Evolutionary conservation across 2,888 invertebrate genomes (phyloP), one percentile per base, ranked within the genome.

Genomic region (Glyphotaelius pellucidus): DNA sequence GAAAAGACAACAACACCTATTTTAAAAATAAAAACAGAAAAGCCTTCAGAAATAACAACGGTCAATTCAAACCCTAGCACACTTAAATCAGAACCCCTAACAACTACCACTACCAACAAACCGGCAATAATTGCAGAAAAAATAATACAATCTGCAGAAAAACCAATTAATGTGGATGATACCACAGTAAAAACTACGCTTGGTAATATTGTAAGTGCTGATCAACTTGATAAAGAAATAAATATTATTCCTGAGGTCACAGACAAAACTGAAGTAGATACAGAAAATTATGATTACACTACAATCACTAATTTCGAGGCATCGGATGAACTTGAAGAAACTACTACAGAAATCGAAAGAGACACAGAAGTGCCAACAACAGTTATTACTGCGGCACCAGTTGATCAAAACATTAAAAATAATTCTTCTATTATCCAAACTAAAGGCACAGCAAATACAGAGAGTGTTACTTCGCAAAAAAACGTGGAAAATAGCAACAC

Each of bases 271-370:
- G 35, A 83, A 83, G 9, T 35, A 5, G n/a, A 32, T 7, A 35
- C 83, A 83, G 83, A 83, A 35, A 83, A 83, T 35, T 25, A 32
- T 35, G 35, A 32, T 32, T 32, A 83, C 11, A 83, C 32, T 25
- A n/a, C 35, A 19, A 83, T 83, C 83, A 83, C 19, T 19, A 12
- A 83, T 14, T 83, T 67, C 67, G 83, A 83, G 25, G 35, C 83
- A 83, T 32, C 19, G 7, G 52, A 52, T 67, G 31, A n/a, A 12
- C 19, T 31, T 31, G 31, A 31, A 15, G 32, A 52, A 52, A 52
- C 87, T 30, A 87, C 87, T 31, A 67, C 87, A 87, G 87, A 86
- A 86, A 30, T n/a, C 35, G 38, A 42, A 30, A 86, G 42, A 86
- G 47, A 87, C 30, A 87, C 14, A 52, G 86, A 86, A 86, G 31